These are phyloP conservation scores for Drosophila austrosaltans DNA, from an alignment of 2,888 invertebrate genomes.

Conservation along the genomic window DNA sequence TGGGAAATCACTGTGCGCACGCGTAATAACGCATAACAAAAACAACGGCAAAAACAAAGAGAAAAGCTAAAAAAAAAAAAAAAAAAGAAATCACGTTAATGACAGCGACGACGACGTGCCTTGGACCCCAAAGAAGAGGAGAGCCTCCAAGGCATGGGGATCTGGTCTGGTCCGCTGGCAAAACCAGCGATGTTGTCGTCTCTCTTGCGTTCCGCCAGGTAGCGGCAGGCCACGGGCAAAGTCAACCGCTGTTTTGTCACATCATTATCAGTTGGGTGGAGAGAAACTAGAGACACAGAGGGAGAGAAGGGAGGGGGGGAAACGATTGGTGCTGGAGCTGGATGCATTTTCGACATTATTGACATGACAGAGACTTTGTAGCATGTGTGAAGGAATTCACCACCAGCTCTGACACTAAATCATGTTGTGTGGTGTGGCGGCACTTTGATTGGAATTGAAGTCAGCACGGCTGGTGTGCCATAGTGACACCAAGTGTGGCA, in stretches of 20 bases:
- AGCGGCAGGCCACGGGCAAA: slow-evolving; percentile 45
- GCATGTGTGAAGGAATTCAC: slow-evolving; percentile 77
- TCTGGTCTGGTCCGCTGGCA: slow-evolving; percentile 14
- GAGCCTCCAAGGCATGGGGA: slow-evolving; percentile 12
- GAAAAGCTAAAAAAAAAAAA: slow-evolving; percentile 24
- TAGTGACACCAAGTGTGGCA: slow-evolving; percentile 49
- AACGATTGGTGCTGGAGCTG: not conserved
- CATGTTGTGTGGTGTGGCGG: slow-evolving; percentile 57
- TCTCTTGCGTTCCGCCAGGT: slow-evolving; percentile 17
- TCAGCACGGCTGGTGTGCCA: slow-evolving; percentile 24
- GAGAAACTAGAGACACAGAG: not conserved
- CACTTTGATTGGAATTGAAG: slow-evolving; percentile 66
- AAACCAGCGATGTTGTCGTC: not conserved
- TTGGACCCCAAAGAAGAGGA: slow-evolving; percentile 30
- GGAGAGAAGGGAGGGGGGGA: not conserved
- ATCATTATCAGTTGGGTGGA: slow-evolving; percentile 69
- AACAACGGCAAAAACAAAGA: slow-evolving; percentile 38
- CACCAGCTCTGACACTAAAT: slow-evolving; percentile 67
- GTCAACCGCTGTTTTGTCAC: slow-evolving; percentile 77
- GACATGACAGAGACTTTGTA: slow-evolving; percentile 67
- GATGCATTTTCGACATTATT: slow-evolving; percentile 74
- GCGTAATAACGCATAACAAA: slow-evolving; percentile 74
- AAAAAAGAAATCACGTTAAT: slow-evolving; percentile 69
- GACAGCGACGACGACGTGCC: slow-evolving; percentile 69
- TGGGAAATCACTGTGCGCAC: slow-evolving; percentile 54